These are phyloP conservation scores for Parnassius orleans DNA, from an alignment of 2,888 invertebrate genomes.

Conservation along the genomic window DNA sequence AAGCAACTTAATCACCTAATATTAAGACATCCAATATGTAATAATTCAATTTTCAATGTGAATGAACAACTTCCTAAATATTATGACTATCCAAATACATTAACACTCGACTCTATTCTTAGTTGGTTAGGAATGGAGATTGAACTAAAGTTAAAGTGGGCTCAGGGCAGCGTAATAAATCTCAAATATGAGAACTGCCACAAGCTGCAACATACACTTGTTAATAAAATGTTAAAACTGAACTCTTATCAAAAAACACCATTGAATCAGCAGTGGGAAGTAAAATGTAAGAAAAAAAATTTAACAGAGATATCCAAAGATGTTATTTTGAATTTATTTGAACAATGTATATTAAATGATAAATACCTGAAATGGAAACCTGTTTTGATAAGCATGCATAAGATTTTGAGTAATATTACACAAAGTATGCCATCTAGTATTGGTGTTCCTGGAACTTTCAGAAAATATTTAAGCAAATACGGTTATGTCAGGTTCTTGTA, in stretches of 20 bases:
- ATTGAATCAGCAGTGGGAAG: conserved; percentile 10
- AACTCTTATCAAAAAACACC: background rate
- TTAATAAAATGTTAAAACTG: conserved; percentile 40
- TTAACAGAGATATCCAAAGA: background rate
- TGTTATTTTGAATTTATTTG: background rate
- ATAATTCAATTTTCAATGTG: conserved; percentile 50
- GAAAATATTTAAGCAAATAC: conserved; percentile 38
- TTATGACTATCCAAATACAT: conserved; percentile 32
- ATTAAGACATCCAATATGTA: conserved; percentile 42
- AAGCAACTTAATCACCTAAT: conserved; percentile 48
- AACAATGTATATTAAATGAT: background rate
- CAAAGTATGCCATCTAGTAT: conserved; percentile 8
- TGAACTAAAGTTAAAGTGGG: conserved; percentile 30
- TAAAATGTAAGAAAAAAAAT: conserved; percentile 1
- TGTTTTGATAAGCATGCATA: background rate
- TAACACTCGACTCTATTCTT: conserved; percentile 40
- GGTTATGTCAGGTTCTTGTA: conserved; percentile 52
- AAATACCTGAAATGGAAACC: background rate
- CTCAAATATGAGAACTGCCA: conserved; percentile 39
- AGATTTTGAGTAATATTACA: background rate
- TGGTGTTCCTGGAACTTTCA: conserved; percentile 18
- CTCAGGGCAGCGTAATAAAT: conserved; percentile 22
- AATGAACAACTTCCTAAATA: conserved; percentile 30
- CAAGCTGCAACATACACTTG: conserved; percentile 39
- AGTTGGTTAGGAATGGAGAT: conserved; percentile 46